Evolutionary conservation across 92 coral and sea anemone genomes (phyloP).

Genomic region (Palythoa heliodiscus): DNA sequence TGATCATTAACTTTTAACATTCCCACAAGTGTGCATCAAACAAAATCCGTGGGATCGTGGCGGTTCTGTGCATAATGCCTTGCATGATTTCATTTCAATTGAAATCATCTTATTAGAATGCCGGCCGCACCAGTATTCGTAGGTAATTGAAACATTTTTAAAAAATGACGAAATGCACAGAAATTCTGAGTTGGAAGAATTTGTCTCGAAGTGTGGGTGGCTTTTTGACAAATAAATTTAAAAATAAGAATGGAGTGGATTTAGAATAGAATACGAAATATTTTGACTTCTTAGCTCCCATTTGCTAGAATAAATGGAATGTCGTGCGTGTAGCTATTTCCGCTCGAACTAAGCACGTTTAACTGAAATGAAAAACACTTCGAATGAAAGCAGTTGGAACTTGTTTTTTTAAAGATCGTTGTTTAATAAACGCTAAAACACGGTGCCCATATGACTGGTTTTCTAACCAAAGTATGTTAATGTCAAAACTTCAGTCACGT

Average conservation of each 20-base stretch:
- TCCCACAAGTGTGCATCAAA: constrained; percentile 5
- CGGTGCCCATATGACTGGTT: constrained; percentile 36
- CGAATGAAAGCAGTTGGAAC: neutral
- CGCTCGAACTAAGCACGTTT: neutral
- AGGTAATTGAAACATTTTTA: neutral
- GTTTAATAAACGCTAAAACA: constrained; percentile 3
- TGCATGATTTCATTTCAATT: constrained; percentile 30
- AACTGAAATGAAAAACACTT: neutral
- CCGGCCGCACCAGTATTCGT: neutral
- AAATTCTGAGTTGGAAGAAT: neutral
- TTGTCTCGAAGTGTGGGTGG: constrained; percentile 19
- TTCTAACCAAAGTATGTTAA: constrained; percentile 4
- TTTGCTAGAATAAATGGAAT: constrained; percentile 29
- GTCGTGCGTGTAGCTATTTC: constrained; percentile 24
- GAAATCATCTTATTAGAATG: neutral
- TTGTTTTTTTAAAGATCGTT: constrained; percentile 19
- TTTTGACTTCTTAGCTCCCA: constrained; percentile 4
- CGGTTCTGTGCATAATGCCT: constrained; percentile 17
- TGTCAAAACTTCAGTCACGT: constrained; percentile 11
- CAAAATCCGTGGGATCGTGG: constrained; percentile 8
- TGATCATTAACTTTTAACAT: constrained; percentile 15
- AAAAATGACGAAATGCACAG: constrained; percentile 23
- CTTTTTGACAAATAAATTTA: neutral
- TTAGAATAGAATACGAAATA: constrained; percentile 1
- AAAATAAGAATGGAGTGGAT: neutral